phyloP scores from a whole-genome alignment of 2,888 invertebrate genomes.

The Zaprionus bogoriensis region DNA sequence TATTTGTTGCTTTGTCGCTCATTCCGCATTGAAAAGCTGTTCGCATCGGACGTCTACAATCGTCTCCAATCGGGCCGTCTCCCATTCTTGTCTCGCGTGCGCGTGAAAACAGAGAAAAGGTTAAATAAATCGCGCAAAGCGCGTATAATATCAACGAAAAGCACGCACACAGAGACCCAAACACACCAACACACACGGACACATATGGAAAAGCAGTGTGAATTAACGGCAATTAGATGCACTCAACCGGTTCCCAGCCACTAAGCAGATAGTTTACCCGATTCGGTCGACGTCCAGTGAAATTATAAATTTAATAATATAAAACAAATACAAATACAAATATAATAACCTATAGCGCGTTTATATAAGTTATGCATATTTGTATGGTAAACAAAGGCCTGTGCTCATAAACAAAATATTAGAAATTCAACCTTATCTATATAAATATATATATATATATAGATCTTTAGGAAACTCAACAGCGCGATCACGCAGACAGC shows the following conservation, averaged over 20 bases:
- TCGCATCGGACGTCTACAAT: slow-evolving; percentile 33
- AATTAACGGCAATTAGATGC: slow-evolving; percentile 17
- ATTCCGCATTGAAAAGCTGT: slow-evolving; percentile 43
- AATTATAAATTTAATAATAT: slow-evolving; percentile 1
- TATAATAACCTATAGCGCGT: background rate
- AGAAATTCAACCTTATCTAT: slow-evolving; percentile 6
- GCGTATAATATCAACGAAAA: background rate
- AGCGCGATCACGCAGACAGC: background rate
- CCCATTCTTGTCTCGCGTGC: slow-evolving; percentile 10
- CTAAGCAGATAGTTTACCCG: background rate
- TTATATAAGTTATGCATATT: slow-evolving; percentile 10
- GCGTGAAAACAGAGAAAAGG: slow-evolving; percentile 9
- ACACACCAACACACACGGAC: background rate
- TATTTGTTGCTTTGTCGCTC: slow-evolving; percentile 36
- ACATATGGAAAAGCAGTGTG: slow-evolving; percentile 1
- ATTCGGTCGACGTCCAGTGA: too few species aligned
- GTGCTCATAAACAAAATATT: slow-evolving; percentile 13
- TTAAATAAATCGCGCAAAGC: slow-evolving; percentile 6
- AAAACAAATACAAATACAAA: slow-evolving; percentile 2
- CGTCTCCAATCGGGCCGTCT: slow-evolving; percentile 8
- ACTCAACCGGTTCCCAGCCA: slow-evolving; percentile 31
- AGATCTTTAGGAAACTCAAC: slow-evolving; percentile 9
- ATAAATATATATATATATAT: slow-evolving; percentile 7
- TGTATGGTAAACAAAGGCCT: slow-evolving; percentile 21
- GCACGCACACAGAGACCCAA: background rate